Evolutionary conservation across 2,113 vertebrate genomes (phyloP), one percentile per base, ranked within the genome.

Genomic region (Sardina pilchardus): DNA sequence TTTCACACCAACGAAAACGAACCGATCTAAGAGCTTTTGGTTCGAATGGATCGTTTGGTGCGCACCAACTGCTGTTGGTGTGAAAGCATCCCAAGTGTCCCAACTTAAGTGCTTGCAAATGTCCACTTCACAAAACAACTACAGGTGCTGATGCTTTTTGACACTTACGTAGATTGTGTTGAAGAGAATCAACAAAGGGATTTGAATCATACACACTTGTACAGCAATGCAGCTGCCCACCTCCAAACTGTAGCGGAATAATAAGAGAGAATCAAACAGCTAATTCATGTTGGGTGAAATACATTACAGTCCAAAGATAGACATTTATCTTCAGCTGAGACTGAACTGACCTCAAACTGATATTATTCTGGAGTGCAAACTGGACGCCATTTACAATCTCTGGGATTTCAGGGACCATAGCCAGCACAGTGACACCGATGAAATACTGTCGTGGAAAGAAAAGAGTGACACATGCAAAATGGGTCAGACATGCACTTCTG

Each of bases 201-300:
- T 97, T 94, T 98, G 97, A 26, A 97, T 91, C 97, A 97, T 97
- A 94, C 97, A 98, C 81, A 98, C 97, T 91, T 98, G 97, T 43
- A 97, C 97, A 0, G 97, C 97, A 0, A 97, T 96, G 87, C 96
- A 97, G 88, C 95, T 96, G 83, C 97, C 97, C 0, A 97, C 97
- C 91, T 98, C 97, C 12, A 97, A 94, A 91, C 97, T 98, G 90
- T 42, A 47, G 87, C 59, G 7, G 21, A 63, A 63, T n/a, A 63
- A 63, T n/a, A 63, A 63, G 59, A 47, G 45, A 14, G 12, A 0
- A 16, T 14, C 59, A 63, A 8, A 26, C 63, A 71, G 26, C 8
- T 71, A 26, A 71, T 71, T 10, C n/a, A 12, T 71, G 8, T n/a
- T 26, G 26, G 3, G 63, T 71, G 45, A 47, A 47, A 47, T 14